These are phyloP conservation scores for Caenorhabditis uteleia DNA, from an alignment of 2,888 invertebrate genomes.

Conservation along the genomic window DNA sequence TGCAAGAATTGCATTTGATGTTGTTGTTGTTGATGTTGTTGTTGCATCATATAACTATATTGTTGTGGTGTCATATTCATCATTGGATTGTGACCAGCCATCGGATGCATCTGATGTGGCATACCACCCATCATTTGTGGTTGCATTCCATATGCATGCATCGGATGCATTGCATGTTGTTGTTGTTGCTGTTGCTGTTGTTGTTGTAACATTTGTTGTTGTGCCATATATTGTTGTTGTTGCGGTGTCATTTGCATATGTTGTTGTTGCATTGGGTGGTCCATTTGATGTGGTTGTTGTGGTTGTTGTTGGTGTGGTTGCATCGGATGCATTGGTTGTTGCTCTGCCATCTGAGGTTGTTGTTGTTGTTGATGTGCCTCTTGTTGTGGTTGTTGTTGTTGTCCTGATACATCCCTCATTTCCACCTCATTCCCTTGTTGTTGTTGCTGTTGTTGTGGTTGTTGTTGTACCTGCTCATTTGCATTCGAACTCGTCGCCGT, in stretches of 20 bases:
- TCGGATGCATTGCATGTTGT: neutral
- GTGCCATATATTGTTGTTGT: conserved; percentile 25
- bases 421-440: neutral
- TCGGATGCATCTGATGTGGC: conserved; percentile 9
- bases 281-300: conserved; percentile 2
- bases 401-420: conserved; percentile 3
- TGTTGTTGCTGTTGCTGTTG: conserved; percentile 11
- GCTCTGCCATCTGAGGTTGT: neutral
- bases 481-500: conserved; percentile 4
- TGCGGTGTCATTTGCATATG: conserved; percentile 19
- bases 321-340: neutral
- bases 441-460: neutral
- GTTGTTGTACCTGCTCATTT: neutral
- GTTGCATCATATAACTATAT: conserved; percentile 13
- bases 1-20: conserved; percentile 3
- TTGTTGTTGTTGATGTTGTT: conserved; percentile 16
- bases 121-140: conserved; percentile 1
- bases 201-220: conserved; percentile 15
- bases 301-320: conserved; percentile 8
- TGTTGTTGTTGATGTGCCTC: conserved; percentile 2
- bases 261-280: conserved; percentile 2
- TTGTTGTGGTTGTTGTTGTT: neutral
- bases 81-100: conserved; percentile 14
- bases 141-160: neutral
- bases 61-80: conserved; percentile 21